A percentile compares a stretch with the other conserved stretches of the same genome.
These are phyloP conservation scores for Geodia barretti DNA, from an alignment of 37 sponge, comb jelly and placozoan species.

Conservation along the genomic window DNA sequence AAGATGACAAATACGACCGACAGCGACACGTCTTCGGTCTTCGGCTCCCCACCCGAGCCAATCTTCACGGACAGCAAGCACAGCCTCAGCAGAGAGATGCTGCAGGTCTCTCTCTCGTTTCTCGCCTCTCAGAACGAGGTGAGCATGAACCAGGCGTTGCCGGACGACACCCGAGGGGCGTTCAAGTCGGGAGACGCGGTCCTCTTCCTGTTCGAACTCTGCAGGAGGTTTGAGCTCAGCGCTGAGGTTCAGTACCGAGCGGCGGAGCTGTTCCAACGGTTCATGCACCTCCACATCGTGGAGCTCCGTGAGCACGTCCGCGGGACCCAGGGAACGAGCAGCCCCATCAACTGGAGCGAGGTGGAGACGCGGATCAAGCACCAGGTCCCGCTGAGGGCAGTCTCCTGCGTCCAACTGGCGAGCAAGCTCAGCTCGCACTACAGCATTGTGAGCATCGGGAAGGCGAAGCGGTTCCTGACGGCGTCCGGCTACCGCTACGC, in stretches of 20 bases:
- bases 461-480: conserved; percentile 48
- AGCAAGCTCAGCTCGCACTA: conserved; percentile 90
- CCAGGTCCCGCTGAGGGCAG: conserved; percentile 74
- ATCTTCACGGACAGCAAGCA: conserved; percentile 49
- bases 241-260: conserved; percentile 70
- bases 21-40: not conserved
- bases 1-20: not conserved
- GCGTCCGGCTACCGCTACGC: conserved; percentile 77
- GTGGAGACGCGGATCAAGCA: conserved; percentile 79
- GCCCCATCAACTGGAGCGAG: conserved; percentile 63
- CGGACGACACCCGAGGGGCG: conserved; percentile 3
- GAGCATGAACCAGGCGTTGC: not conserved
- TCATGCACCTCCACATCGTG: conserved; percentile 71
- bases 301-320: conserved; percentile 75
- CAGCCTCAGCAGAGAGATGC: conserved; percentile 31
- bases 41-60: conserved; percentile 77
- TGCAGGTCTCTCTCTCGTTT: conserved; percentile 42
- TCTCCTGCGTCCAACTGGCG: conserved; percentile 83
- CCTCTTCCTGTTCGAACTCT: conserved; percentile 64
- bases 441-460: conserved; percentile 47
- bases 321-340: conserved; percentile 12
- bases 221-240: conserved; percentile 54
- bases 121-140: conserved; percentile 45
- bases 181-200: conserved; percentile 37
- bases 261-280: conserved; percentile 74